phyloP scores from a whole-genome alignment of 2,113 vertebrate genomes.

The Porphyrio hochstetteri region DNA sequence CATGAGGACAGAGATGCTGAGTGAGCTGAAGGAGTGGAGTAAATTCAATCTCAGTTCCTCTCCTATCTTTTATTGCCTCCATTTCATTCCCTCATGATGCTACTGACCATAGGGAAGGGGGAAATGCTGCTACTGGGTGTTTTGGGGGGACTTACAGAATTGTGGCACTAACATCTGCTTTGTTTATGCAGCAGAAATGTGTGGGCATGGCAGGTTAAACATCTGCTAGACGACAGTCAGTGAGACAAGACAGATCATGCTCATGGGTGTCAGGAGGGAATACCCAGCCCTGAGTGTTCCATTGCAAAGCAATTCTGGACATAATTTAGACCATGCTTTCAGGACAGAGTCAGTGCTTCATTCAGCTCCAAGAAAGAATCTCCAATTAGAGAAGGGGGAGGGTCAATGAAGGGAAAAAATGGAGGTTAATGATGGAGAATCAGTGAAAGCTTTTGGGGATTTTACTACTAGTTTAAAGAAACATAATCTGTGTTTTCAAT shows the following conservation, averaged over 20 bases:
- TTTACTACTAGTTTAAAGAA: background rate
- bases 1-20: background rate
- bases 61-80: background rate
- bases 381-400: background rate
- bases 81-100: background rate
- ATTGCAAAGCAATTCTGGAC: background rate
- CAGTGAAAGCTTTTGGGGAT: background rate
- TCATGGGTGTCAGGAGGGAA: background rate
- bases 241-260: background rate
- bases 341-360: background rate
- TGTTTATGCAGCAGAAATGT: background rate
- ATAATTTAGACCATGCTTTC: background rate
- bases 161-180: background rate
- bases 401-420: background rate
- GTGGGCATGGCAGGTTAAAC: background rate
- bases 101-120: background rate
- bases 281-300: background rate
- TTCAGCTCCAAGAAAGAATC: background rate
- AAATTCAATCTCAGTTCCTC: fast-evolving
- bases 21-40: background rate
- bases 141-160: background rate
- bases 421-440: background rate
- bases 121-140: background rate
- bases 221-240: background rate
- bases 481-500: background rate